Conservation (phyloP, 2,797 vertebrate genomes). For the Oceanodroma leucorhoa region DNA sequence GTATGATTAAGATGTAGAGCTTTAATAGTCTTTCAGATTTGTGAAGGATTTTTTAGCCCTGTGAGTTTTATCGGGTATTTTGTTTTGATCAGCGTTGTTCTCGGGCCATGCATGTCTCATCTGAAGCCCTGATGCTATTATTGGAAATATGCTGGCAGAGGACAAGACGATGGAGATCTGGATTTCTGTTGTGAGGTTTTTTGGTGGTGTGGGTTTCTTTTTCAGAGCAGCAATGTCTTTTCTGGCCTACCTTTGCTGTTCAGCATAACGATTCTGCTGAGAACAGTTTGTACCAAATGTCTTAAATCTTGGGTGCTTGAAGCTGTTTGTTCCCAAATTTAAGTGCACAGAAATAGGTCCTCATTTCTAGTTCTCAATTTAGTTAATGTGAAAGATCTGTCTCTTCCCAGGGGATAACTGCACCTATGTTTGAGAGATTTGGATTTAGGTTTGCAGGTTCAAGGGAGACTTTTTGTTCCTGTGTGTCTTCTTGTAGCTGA, state of each 20-base stretch:
- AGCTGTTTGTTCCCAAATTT: not conserved
- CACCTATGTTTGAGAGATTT: not conserved
- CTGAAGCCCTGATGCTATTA: not conserved
- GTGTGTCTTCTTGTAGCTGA: not conserved
- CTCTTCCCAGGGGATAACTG: not conserved
- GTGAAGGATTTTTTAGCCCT: not conserved
- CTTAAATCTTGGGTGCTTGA: not conserved
- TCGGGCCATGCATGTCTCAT: accelerated
- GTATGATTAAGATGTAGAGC: not conserved
- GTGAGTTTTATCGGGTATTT: not conserved
- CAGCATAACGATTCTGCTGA: not conserved
- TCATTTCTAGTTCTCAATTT: not conserved
- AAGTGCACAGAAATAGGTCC: not conserved
- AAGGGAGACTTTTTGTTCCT: not conserved
- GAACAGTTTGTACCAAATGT: not conserved
- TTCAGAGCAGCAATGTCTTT: not conserved
- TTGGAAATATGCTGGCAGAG: not conserved
- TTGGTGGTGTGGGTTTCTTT: accelerated
- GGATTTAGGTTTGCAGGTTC: not conserved
- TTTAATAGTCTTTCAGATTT: not conserved
- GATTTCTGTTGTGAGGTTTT: not conserved
- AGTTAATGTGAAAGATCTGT: not conserved
- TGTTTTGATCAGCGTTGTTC: not conserved
- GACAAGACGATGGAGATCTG: not conserved
- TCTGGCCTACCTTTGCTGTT: not conserved